phyloP scores from a whole-genome alignment of 2,797 vertebrate species.

The Pitangus sulphuratus region DNA sequence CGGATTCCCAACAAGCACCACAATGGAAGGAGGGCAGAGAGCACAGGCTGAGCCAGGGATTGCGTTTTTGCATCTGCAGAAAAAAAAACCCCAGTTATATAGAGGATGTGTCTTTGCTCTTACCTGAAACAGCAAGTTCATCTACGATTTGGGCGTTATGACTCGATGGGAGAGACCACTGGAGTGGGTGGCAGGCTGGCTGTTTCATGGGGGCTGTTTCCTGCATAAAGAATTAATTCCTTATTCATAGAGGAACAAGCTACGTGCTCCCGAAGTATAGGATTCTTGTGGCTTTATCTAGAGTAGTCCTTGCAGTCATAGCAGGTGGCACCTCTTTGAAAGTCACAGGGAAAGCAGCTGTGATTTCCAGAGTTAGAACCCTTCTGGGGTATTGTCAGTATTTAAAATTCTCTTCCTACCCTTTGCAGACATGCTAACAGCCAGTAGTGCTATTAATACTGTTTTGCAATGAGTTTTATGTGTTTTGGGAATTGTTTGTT shows the following conservation, averaged over 20 bases:
- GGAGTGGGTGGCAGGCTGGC: not conserved
- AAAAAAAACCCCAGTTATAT: not conserved
- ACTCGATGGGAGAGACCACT: not conserved
- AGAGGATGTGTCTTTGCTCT: not conserved
- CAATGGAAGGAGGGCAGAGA: not conserved
- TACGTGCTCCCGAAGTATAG: accelerated
- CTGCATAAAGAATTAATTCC: not conserved
- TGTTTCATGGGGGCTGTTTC: not conserved
- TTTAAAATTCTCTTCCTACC: not conserved
- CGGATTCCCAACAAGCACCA: not conserved
- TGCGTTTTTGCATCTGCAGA: not conserved
- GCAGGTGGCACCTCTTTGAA: not conserved
- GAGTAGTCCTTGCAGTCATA: not conserved
- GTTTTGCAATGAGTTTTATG: not conserved
- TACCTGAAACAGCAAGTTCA: not conserved
- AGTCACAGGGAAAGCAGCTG: not conserved
- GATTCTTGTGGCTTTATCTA: not conserved
- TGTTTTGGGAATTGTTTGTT: not conserved
- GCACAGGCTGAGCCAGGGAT: not conserved
- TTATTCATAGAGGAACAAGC: not conserved
- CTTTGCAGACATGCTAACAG: not conserved
- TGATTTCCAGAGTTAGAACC: not conserved
- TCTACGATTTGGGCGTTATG: not conserved
- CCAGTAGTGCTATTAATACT: not conserved
- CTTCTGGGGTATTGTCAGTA: not conserved